Conservation (phyloP, 1,140 invertebrate species). For the Idris sp. region DNA sequence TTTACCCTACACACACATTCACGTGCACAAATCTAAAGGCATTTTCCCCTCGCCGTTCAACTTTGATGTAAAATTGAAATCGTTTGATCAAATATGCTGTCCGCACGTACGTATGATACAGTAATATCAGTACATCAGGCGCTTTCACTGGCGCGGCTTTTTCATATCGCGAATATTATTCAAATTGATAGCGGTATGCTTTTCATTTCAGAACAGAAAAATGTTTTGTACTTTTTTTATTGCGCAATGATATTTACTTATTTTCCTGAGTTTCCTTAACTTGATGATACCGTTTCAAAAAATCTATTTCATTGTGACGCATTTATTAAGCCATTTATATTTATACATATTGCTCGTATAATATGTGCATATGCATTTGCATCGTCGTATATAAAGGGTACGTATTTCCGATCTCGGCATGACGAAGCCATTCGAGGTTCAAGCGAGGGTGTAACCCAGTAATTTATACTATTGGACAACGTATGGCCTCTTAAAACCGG, state of each 20-base stretch:
- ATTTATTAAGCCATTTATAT: too few relatives aligned
- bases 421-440: slow-evolving; percentile 66
- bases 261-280: slow-evolving; percentile 27
- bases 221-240: slow-evolving; percentile 27
- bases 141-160: slow-evolving; percentile 23
- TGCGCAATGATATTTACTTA: slow-evolving; percentile 39
- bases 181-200: slow-evolving; percentile 35
- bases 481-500: slow-evolving; percentile 67
- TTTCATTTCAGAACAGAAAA: slow-evolving; percentile 29
- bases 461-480: slow-evolving; percentile 65
- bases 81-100: slow-evolving; percentile 31
- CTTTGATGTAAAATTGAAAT: slow-evolving; percentile 29
- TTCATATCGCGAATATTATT: slow-evolving; percentile 41
- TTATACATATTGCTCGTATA: slow-evolving; percentile 27
- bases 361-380: slow-evolving; percentile 23
- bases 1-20: too few relatives aligned
- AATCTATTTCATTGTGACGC: slow-evolving; percentile 42
- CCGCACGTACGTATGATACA: slow-evolving; percentile 24
- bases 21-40: too few relatives aligned
- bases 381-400: too few relatives aligned
- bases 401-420: slow-evolving; percentile 59
- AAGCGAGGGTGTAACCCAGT: slow-evolving; percentile 60
- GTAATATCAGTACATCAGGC: slow-evolving; percentile 30
- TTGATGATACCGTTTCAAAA: slow-evolving; percentile 5
- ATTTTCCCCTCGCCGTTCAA: too few relatives aligned